Percentiles rank a stretch among this genome's conserved stretches.
phyloP scores from a whole-genome alignment of 2,797 vertebrate genomes.

The Anisognathus igniventris region DNA sequence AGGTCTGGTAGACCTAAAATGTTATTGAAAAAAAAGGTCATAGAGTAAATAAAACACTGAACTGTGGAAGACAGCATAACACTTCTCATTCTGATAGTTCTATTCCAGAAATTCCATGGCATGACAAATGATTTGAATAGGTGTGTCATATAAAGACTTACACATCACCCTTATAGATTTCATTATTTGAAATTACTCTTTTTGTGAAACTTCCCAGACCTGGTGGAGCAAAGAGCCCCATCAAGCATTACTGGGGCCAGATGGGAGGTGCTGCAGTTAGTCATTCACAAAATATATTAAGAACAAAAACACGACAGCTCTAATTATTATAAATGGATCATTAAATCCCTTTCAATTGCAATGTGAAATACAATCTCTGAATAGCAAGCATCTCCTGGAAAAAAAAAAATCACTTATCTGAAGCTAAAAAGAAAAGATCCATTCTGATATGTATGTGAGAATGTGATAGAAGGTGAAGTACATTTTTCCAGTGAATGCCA shows the following conservation, averaged over 20 bases:
- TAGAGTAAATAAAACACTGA: not conserved
- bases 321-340: slow-evolving; percentile 55
- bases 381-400: not conserved
- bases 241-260: not conserved
- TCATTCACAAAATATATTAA: slow-evolving; percentile 43
- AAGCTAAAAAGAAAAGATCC: not conserved
- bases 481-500: slow-evolving; percentile 12
- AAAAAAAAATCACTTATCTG: not conserved
- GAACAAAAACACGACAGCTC: not conserved
- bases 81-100: not conserved
- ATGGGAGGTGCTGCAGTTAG: slow-evolving; percentile 21
- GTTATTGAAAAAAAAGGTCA: not conserved
- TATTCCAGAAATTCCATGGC: not conserved
- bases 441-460: not conserved
- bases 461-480: slow-evolving; percentile 13
- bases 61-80: not conserved
- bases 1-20: not conserved
- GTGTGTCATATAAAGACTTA: not conserved
- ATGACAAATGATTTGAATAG: not conserved
- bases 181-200: not conserved
- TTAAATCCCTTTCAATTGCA: slow-evolving; percentile 33
- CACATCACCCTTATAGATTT: not conserved
- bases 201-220: slow-evolving; percentile 5
- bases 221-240: not conserved
- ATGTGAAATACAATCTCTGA: slow-evolving; percentile 21